Evolutionary conservation across 1,140 invertebrate genomes (phyloP).

Genomic region (Riptortus pedestris): DNA sequence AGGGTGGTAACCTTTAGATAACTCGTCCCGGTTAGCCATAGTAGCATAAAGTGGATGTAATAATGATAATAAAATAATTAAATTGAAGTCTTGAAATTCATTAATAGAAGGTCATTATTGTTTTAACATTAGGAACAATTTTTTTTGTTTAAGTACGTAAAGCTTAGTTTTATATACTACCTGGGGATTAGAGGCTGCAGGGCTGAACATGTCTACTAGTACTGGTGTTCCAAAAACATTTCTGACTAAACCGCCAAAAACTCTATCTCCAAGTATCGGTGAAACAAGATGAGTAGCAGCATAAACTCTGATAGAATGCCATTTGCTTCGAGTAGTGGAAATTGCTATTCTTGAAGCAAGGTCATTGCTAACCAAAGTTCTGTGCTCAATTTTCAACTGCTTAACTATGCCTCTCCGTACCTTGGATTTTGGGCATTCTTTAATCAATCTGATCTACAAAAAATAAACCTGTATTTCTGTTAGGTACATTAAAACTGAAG

Average conservation of each 20-base stretch:
- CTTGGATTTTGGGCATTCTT: neutral
- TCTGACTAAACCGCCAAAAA: slow-evolving; percentile 9
- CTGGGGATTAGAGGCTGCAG: neutral
- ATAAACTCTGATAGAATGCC: neutral
- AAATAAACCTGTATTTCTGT: too few relatives aligned
- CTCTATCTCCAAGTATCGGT: slow-evolving; percentile 12
- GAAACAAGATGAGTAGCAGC: neutral
- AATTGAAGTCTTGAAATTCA: too few relatives aligned
- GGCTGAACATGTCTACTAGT: slow-evolving; percentile 6
- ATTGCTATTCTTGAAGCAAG: neutral
- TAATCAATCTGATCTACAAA: neutral
- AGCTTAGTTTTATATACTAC: too few relatives aligned
- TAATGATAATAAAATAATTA: too few relatives aligned
- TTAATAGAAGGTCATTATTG: too few relatives aligned
- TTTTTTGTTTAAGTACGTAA: too few relatives aligned
- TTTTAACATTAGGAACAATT: too few relatives aligned
- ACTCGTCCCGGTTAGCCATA: too few relatives aligned
- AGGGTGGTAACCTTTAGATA: too few relatives aligned
- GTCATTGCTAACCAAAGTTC: neutral
- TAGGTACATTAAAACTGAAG: too few relatives aligned
- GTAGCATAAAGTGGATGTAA: too few relatives aligned
- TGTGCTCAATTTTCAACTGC: neutral
- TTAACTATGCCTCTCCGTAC: neutral
- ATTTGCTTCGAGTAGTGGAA: neutral
- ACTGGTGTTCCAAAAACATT: slow-evolving; percentile 6